Percentiles rank a stretch among this genome's conserved stretches.
phyloP scores from a whole-genome alignment of 2,113 vertebrate species.

The Sturnus vulgaris region DNA sequence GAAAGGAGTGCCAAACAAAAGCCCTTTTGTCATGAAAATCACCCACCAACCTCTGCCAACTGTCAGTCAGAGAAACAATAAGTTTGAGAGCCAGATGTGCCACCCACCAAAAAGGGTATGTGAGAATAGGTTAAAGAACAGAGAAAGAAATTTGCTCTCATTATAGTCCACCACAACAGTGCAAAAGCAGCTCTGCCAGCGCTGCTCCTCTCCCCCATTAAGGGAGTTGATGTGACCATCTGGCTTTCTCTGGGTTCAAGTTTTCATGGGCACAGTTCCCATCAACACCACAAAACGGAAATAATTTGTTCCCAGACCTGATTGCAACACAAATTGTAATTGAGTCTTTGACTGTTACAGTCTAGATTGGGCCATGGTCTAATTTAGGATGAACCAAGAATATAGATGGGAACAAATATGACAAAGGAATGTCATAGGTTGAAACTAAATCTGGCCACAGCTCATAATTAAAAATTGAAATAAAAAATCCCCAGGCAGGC shows the following conservation, averaged over 20 bases:
- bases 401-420: conserved; percentile 35
- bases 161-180: conserved; percentile 23
- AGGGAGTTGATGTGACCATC: conserved; percentile 38
- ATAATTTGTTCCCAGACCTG: conserved; percentile 57
- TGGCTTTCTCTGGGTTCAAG: conserved; percentile 57
- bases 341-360: conserved; percentile 42
- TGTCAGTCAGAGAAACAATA: conserved; percentile 63
- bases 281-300: conserved; percentile 46
- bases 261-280: conserved; percentile 48
- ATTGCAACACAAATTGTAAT: conserved; percentile 55
- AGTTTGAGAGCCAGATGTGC: conserved; percentile 62
- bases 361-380: conserved; percentile 21
- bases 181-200: conserved; percentile 29
- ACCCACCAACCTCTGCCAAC: conserved; percentile 55
- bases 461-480: conserved; percentile 21
- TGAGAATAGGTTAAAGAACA: conserved; percentile 29
- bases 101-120: neutral
- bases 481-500: neutral
- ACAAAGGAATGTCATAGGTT: conserved; percentile 22
- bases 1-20: conserved; percentile 52
- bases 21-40: conserved; percentile 69
- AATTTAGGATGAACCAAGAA: conserved; percentile 47
- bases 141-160: conserved; percentile 26
- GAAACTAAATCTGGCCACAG: conserved; percentile 22
- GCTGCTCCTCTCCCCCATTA: conserved; percentile 8